These are phyloP conservation scores for Centropus unirufus DNA, from an alignment of 2,113 vertebrate genomes.

Conservation along the genomic window DNA sequence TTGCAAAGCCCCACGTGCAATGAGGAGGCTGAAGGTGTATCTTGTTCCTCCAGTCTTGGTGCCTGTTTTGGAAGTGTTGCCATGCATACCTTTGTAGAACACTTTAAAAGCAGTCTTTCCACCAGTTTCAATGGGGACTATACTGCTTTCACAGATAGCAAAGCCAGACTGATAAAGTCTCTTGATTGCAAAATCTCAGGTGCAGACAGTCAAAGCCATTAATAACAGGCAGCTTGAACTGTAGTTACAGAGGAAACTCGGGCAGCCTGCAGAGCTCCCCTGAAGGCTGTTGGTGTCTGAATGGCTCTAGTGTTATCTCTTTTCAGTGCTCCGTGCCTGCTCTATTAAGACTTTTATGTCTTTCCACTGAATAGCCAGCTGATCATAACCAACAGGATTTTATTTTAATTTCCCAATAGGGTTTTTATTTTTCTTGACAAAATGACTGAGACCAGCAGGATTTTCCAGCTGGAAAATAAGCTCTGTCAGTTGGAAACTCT, in stretches of 20 bases:
- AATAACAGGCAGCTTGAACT: background rate
- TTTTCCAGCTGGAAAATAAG: constrained; percentile 58
- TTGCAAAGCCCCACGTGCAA: accelerated
- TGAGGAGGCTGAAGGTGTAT: background rate
- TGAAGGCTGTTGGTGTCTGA: background rate
- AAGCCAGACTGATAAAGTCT: background rate
- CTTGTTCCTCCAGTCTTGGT: background rate
- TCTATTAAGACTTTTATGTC: background rate
- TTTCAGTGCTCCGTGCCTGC: background rate
- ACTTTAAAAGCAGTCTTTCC: background rate
- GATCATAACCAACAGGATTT: background rate
- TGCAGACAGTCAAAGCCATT: background rate
- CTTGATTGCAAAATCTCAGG: background rate
- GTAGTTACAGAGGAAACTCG: background rate
- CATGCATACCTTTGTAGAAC: background rate
- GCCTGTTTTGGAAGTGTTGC: background rate
- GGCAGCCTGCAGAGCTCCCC: background rate
- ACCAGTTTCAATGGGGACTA: background rate
- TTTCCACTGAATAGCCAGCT: background rate
- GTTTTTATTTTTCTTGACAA: constrained; percentile 28
- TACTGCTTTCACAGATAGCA: background rate
- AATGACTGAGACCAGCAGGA: background rate
- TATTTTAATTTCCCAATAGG: constrained; percentile 22
- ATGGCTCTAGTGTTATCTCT: constrained; percentile 16
- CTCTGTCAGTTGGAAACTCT: constrained; percentile 52